phyloP scores from a whole-genome alignment of 1,140 invertebrate genomes.

The Anastatus disparis region DNA sequence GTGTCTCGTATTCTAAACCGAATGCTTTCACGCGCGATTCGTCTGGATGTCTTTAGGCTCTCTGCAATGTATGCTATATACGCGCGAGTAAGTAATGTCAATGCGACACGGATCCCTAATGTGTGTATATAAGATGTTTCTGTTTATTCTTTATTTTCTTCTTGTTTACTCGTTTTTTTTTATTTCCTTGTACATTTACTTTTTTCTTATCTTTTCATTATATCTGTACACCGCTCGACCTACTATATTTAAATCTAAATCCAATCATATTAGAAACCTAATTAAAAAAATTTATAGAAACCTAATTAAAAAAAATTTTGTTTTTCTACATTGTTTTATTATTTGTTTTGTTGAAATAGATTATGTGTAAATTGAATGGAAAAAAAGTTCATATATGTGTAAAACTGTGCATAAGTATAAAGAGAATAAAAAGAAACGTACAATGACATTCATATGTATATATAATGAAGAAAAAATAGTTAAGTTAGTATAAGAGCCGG shows the following conservation, averaged over 20 bases:
- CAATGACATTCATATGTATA: neutral
- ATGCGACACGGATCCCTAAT: neutral
- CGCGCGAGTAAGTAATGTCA: too few species aligned
- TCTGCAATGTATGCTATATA: too few species aligned
- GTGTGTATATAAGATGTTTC: conserved; percentile 9
- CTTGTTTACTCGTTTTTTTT: neutral
- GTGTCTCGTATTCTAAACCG: neutral
- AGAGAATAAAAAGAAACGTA: conserved; percentile 11
- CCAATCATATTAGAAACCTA: neutral
- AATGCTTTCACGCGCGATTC: neutral
- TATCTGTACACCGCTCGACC: neutral
- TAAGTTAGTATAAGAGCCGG: neutral
- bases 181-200: neutral
- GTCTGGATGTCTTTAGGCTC: too few species aligned
- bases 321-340: too few species aligned
- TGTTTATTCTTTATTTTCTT: neutral
- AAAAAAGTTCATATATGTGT: neutral
- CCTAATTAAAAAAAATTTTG: too few species aligned
- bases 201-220: neutral
- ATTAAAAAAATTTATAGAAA: too few species aligned
- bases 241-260: neutral
- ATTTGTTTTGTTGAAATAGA: too few species aligned
- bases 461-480: neutral
- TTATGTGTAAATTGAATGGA: neutral
- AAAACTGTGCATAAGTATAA: neutral